Percentiles rank a stretch among this genome's conserved stretches.
Conservation (phyloP, 2,113 vertebrate species). For the Orycteropus afer region DNA sequence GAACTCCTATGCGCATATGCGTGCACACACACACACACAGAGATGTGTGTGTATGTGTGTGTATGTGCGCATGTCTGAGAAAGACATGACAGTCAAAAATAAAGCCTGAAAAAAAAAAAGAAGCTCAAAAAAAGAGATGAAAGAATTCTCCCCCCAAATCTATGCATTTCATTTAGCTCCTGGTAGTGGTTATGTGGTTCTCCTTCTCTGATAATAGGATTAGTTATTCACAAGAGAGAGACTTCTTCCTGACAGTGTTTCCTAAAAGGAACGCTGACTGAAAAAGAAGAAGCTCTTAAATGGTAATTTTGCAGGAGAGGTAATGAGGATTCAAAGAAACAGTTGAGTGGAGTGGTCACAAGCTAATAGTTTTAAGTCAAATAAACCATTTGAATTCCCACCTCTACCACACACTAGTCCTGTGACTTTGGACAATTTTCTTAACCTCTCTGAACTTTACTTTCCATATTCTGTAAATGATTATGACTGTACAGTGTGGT, state of each 20-base stretch:
- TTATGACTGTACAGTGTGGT: neutral
- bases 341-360: neutral
- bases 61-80: no score
- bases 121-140: neutral
- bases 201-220: neutral
- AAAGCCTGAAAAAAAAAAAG: neutral
- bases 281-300: neutral
- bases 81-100: neutral
- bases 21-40: no score
- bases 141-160: neutral
- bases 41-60: neutral
- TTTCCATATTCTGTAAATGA: neutral
- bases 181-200: neutral
- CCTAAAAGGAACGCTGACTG: neutral
- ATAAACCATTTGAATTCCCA: neutral
- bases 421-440: no score
- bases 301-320: neutral
- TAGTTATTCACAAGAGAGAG: neutral
- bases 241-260: neutral
- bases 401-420: neutral
- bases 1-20: no score
- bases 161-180: neutral
- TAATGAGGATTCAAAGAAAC: neutral
- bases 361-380: neutral
- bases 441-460: no score